Percentiles rank a stretch among this genome's conserved stretches.
These are phyloP conservation scores for Knipowitschia caucasica DNA, from an alignment of 2,797 vertebrate genomes.

Conservation along the genomic window DNA sequence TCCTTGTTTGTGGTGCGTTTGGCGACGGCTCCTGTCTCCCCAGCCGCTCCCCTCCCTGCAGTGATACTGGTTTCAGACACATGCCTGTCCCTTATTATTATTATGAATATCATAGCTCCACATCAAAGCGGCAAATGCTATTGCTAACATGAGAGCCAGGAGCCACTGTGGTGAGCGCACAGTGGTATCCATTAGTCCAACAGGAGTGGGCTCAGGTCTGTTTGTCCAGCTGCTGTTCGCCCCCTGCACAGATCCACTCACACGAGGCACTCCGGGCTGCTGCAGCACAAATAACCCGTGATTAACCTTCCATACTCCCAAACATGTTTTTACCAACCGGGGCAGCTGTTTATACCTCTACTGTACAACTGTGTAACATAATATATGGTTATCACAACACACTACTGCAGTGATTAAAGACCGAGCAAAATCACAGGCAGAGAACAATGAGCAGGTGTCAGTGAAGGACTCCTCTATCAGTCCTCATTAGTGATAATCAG, in stretches of 20 bases:
- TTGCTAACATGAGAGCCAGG: conserved; percentile 45
- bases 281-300: conserved; percentile 22
- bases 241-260: conserved; percentile 26
- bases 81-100: conserved; percentile 47
- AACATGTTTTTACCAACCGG: conserved; percentile 7
- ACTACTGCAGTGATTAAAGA: not conserved
- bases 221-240: conserved; percentile 66
- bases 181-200: conserved; percentile 50
- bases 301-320: not conserved
- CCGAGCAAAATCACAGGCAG: not conserved
- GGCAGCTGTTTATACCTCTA: not conserved
- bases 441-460: not conserved
- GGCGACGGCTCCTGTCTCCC: conserved; percentile 6
- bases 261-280: conserved; percentile 10
- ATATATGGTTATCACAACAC: not conserved
- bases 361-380: not conserved
- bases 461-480: not conserved
- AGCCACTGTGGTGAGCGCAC: conserved; percentile 20
- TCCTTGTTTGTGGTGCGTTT: not conserved
- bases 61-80: conserved; percentile 42
- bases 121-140: conserved; percentile 48
- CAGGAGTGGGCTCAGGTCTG: conserved; percentile 63
- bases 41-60: conserved; percentile 34
- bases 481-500: not conserved
- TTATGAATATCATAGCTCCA: conserved; percentile 46